Percentiles rank a stretch among this genome's conserved stretches.
Evolutionary conservation across 2,113 vertebrate genomes (phyloP).

Genomic region (Nannospalax galili): DNA sequence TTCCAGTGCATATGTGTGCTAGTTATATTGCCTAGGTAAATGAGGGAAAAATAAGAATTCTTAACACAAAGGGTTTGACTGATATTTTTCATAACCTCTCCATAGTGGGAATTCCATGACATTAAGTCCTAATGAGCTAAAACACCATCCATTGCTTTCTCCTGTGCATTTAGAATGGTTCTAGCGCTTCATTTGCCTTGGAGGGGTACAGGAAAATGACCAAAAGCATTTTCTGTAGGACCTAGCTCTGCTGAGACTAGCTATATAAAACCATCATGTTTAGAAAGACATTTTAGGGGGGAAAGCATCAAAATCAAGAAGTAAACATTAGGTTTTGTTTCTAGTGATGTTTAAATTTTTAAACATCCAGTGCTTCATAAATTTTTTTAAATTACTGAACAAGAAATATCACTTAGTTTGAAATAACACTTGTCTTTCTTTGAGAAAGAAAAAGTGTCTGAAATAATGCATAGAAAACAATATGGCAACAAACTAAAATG

Average conservation of each 20-base stretch:
- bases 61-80: neutral
- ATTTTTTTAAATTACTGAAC: constrained; percentile 18
- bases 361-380: neutral
- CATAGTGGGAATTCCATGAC: constrained; percentile 28
- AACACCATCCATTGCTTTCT: neutral
- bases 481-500: neutral
- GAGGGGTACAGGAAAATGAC: constrained; percentile 31
- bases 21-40: neutral
- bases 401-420: constrained; percentile 10
- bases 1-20: neutral
- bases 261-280: neutral
- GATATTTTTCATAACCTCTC: constrained; percentile 2
- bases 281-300: neutral
- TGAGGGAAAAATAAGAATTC: neutral
- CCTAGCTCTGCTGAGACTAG: neutral
- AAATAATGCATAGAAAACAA: neutral
- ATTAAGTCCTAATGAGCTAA: constrained; percentile 38
- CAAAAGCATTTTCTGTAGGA: neutral
- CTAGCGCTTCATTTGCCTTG: neutral
- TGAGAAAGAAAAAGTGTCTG: constrained; percentile 13
- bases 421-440: neutral
- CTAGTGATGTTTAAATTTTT: neutral
- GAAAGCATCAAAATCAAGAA: constrained; percentile 46
- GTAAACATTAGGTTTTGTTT: constrained; percentile 22
- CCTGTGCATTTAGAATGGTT: neutral